Conservation (phyloP, 1,140 invertebrate genomes). For the Halictus rubicundus region DNA sequence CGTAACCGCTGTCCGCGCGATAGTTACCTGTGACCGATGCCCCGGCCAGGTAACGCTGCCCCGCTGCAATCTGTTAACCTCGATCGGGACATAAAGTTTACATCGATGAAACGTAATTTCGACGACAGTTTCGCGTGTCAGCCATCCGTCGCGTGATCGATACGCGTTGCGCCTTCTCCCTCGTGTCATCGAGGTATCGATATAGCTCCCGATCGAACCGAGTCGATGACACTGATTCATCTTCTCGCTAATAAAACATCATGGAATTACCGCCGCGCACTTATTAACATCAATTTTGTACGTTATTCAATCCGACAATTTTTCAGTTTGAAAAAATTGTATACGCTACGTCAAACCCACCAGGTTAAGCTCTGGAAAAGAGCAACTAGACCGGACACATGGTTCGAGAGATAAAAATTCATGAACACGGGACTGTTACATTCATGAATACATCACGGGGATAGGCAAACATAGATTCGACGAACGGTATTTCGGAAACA, state of each 20-base stretch:
- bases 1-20: constrained; percentile 50
- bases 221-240: not conserved
- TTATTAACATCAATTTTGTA: too few species aligned
- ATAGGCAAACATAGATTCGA: too few species aligned
- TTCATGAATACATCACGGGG: too few species aligned
- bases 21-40: constrained; percentile 32
- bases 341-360: too few species aligned
- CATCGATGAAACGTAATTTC: constrained; percentile 45
- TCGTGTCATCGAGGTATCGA: not conserved
- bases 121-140: constrained; percentile 30
- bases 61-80: constrained; percentile 33
- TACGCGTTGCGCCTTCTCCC: not conserved
- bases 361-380: too few species aligned
- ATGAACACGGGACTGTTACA: too few species aligned
- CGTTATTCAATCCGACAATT: not conserved
- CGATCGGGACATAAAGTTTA: constrained; percentile 40
- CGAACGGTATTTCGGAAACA: too few species aligned
- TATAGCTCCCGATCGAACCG: not conserved
- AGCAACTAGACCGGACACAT: too few species aligned
- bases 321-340: too few species aligned
- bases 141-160: constrained; percentile 10
- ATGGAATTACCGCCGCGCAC: too few species aligned
- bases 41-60: constrained; percentile 17
- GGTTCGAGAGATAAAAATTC: too few species aligned
- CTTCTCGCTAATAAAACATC: not conserved